Conservation (phyloP, 2,888 invertebrate species). For the Chrysina gloriosa region DNA sequence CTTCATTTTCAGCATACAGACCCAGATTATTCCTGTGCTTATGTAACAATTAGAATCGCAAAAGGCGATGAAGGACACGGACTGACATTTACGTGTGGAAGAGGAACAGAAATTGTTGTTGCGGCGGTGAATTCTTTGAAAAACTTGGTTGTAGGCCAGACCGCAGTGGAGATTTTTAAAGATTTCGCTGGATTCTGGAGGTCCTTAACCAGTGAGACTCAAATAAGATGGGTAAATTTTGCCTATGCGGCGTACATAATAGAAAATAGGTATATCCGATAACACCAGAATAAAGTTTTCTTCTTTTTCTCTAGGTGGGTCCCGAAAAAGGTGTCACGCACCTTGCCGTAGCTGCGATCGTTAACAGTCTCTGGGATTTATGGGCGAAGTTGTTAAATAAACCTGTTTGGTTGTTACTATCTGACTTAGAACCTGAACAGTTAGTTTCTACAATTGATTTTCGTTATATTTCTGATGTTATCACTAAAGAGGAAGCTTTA, state of each 20-base stretch:
- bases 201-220: constrained; percentile 84
- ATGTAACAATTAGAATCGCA: constrained; percentile 81
- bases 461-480: constrained; percentile 83
- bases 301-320: constrained; percentile 73
- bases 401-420: constrained; percentile 87
- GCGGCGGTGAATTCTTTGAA: constrained; percentile 79
- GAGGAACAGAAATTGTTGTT: constrained; percentile 89
- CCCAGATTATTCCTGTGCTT: constrained; percentile 92
- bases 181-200: constrained; percentile 87
- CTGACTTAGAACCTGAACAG: constrained; percentile 86
- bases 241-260: too few species aligned
- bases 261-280: too few species aligned
- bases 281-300: too few species aligned
- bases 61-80: constrained; percentile 79
- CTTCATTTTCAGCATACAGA: constrained; percentile 76
- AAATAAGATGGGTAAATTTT: constrained; percentile 90
- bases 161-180: constrained; percentile 77
- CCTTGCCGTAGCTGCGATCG: constrained; percentile 86
- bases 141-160: constrained; percentile 76
- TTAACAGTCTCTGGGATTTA: constrained; percentile 94
- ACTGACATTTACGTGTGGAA: constrained; percentile 87
- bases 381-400: constrained; percentile 88
- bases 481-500: constrained; percentile 86
- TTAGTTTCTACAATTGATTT: constrained; percentile 90
- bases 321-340: constrained; percentile 93